These are phyloP conservation scores for Eunapius fragilis DNA, from an alignment of 37 sponge, comb jelly and placozoan species.

Conservation along the genomic window DNA sequence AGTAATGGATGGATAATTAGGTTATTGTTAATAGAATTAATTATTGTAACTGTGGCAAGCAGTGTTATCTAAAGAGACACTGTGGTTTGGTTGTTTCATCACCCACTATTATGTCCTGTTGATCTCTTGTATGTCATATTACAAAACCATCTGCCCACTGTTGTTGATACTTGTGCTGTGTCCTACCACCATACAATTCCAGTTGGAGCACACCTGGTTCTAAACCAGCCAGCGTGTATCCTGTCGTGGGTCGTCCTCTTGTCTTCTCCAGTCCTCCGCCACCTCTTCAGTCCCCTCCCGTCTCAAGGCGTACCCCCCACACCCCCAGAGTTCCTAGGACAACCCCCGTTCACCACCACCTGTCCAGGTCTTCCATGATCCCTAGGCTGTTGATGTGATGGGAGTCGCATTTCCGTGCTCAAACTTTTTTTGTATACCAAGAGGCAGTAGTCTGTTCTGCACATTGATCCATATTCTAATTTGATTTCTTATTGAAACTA, in stretches of 20 bases:
- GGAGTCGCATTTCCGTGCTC: neutral
- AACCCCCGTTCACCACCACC: neutral
- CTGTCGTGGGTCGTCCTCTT: conserved; percentile 23
- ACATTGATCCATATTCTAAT: neutral
- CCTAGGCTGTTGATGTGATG: neutral
- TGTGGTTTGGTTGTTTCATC: too few relatives aligned
- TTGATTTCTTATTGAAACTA: too few relatives aligned
- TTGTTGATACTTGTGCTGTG: too few relatives aligned
- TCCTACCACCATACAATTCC: too few relatives aligned
- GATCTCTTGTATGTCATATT: too few relatives aligned
- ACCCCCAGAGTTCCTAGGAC: neutral
- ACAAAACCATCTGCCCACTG: too few relatives aligned
- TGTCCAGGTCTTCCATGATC: neutral
- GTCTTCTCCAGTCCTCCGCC: conserved; percentile 30
- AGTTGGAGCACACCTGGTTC: conserved; percentile 44
- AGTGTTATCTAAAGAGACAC: too few relatives aligned
- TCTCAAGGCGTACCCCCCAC: neutral
- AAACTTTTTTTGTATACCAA: neutral
- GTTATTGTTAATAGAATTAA: too few relatives aligned
- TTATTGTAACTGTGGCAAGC: too few relatives aligned
- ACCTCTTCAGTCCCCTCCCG: neutral
- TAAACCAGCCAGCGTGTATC: neutral
- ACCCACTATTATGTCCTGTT: too few relatives aligned
- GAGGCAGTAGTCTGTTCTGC: neutral
- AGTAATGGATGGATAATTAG: too few relatives aligned